A percentile compares a stretch with the other conserved stretches of the same genome.
These are phyloP conservation scores for Cyprinodon variegatus DNA, from an alignment of 2,113 vertebrate species.

Conservation along the genomic window DNA sequence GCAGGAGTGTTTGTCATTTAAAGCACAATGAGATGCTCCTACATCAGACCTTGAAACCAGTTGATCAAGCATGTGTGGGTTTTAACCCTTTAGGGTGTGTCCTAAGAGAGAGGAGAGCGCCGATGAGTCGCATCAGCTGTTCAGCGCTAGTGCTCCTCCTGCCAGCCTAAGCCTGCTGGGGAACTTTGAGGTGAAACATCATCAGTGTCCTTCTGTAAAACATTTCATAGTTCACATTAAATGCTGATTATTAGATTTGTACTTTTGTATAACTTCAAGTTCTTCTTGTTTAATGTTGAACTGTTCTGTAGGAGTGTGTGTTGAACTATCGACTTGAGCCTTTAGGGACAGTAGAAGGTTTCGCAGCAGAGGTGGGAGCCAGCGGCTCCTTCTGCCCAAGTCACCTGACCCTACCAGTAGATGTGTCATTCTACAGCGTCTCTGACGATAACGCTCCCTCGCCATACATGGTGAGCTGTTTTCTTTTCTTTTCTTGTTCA, in stretches of 20 bases:
- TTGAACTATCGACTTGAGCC: slow-evolving; percentile 96
- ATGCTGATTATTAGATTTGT: background rate
- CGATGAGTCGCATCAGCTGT: slow-evolving; percentile 86
- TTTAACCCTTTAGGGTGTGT: slow-evolving; percentile 74
- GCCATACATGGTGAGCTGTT: slow-evolving; percentile 91
- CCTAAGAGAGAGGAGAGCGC: slow-evolving; percentile 84
- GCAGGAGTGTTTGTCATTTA: slow-evolving; percentile 8
- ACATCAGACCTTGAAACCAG: background rate
- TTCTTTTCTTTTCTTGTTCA: background rate
- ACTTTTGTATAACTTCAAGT: background rate
- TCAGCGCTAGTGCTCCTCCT: slow-evolving; percentile 94
- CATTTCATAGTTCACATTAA: background rate
- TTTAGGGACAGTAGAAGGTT: slow-evolving; percentile 89
- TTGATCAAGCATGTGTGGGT: slow-evolving; percentile 37
- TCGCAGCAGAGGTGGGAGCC: slow-evolving; percentile 95
- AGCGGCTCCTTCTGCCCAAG: slow-evolving; percentile 97
- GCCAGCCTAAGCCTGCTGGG: slow-evolving; percentile 96
- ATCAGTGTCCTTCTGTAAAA: background rate
- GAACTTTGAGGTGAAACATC: slow-evolving; percentile 94
- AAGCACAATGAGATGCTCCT: slow-evolving; percentile 3
- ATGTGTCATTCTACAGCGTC: slow-evolving; percentile 98
- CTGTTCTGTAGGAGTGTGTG: slow-evolving; percentile 89
- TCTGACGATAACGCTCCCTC: slow-evolving; percentile 98
- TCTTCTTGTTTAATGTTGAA: background rate
- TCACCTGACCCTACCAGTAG: slow-evolving; percentile 95